Base-by-base conservation (phyloP, 1,140 invertebrate species). In the Drosophila ananassae region DNA sequence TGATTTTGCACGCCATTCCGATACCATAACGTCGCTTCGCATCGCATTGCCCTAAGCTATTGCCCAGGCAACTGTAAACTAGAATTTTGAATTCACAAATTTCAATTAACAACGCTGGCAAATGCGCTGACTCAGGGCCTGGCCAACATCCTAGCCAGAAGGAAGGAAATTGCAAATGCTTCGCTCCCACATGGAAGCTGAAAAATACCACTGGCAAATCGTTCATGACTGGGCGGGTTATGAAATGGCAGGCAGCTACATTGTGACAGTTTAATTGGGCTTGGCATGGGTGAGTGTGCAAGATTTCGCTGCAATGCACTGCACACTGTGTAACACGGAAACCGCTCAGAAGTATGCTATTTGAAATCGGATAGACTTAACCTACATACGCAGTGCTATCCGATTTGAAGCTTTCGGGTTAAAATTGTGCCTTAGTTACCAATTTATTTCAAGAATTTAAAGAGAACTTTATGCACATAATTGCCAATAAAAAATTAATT, bases 31-130 rank as follows among this genome's bases (percentile, higher is more conserved):
- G 10, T 10, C 9, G 44, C 21, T 24, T 47, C 44, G 44, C 9
- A 32, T 47, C 24, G 24, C 59, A 63, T 46, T 62, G 57, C 53
- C 58, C 51, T 41, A 53, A 53, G 44, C 55, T 13, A 61, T 50
- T 59, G 79, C 72, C 83, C 66, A 73, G 79, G 66, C 77, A 73
- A 67, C 73, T 87, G 68, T 64, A 66, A 77, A 77, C 81, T 58
- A 74, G 77, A 84, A 87, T 81, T 84, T 77, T 77, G 73, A 85
- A 72, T 76, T 83, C 80, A 85, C 77, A 80, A 81, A 77, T 84
- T 84, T 84, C 77, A 87, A 84, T 84, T 84, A 84, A 81, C 79
- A 87, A 47, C 54, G 47, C 24, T 67, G 58, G 48, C 66, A 55
- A 83, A 73, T 72, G 55, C 77, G 81, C 82, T 84, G 81, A 84